Evolutionary conservation across 2,888 invertebrate species (phyloP), one percentile per base, ranked within the genome.

Genomic region (Thalpophila matura): DNA sequence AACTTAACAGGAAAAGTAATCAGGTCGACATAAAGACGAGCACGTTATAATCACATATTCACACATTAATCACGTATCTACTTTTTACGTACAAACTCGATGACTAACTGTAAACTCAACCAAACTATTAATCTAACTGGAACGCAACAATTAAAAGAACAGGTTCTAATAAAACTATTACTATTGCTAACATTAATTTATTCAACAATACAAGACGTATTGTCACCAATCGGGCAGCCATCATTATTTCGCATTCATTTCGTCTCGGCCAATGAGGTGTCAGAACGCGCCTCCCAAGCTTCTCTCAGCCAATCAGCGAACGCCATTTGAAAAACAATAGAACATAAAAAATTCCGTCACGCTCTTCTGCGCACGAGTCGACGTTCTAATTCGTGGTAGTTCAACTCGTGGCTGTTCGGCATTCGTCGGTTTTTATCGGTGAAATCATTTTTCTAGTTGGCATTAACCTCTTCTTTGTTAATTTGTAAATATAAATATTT

Each of bases 241-340:
- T 93, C 87, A 91, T 89, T 86, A 91, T 92, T 94, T 93, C 82
- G 93, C 93, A 91, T 91, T 90, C 89, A 89, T 89, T 84, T 82
- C 79, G 75, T 84, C 80, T 82, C 80, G 61, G 74, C 94, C 94
- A 94, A 94, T 94, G 61, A 83, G 74, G 67, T 56, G 56, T 51
- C 50, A 71, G 86, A 83, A 81, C 86, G 86, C 86, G 83, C 92
- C 93, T 90, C 91, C 93, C 84, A 89, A 85, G 78, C 60, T 76
- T 75, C 74, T 78, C 81, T 84, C 69, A 64, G 54, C 94, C 94
- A 94, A 94, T 94, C 79, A 79, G 73, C 70, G 51, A 20, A 59
- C 76, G 71, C 67, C 80, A 87, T 94, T 95, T 94, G 93, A 94
- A 94, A 94, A 94, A 95, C 95, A 95, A 95, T 95, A 94, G 95